A percentile compares a stretch with the other conserved stretches of the same genome.
phyloP scores from a whole-genome alignment of 2,113 vertebrate genomes.

The Tiliqua scincoides region DNA sequence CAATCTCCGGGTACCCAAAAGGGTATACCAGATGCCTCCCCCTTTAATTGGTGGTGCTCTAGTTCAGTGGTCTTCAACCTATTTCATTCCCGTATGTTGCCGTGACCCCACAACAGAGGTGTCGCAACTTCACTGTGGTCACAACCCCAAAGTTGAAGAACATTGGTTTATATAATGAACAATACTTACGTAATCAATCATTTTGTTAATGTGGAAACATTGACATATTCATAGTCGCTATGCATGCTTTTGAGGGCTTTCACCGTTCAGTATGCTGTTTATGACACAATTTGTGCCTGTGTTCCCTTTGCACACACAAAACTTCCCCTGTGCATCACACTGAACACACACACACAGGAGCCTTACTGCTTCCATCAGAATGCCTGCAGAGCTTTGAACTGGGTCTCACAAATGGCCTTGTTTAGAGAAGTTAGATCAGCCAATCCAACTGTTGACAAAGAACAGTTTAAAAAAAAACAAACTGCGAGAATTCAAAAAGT shows the following conservation, averaged over 20 bases:
- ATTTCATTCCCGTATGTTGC: too few relatives aligned
- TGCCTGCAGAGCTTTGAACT: background rate
- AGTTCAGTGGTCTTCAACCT: too few relatives aligned
- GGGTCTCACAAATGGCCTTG: background rate
- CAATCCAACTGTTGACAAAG: background rate
- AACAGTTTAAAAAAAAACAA: too few relatives aligned
- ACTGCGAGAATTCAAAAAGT: background rate
- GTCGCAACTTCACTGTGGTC: too few relatives aligned
- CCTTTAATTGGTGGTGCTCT: background rate
- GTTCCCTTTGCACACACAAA: background rate
- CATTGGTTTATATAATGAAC: too few relatives aligned
- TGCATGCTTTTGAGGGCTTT: background rate
- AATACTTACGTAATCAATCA: too few relatives aligned
- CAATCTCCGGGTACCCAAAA: too few relatives aligned
- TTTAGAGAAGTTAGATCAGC: background rate
- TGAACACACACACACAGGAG: background rate
- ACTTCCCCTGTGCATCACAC: background rate
- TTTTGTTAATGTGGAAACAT: too few relatives aligned
- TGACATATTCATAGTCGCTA: background rate
- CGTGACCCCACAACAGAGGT: too few relatives aligned
- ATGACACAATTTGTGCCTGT: background rate
- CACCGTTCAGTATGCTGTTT: background rate
- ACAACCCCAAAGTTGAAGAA: too few relatives aligned
- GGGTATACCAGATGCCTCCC: too few relatives aligned
- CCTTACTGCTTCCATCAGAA: background rate